Percentiles rank a stretch among this genome's conserved stretches.
Evolutionary conservation across 1,140 invertebrate species (phyloP).

Genomic region (Leptoteleia sp.): DNA sequence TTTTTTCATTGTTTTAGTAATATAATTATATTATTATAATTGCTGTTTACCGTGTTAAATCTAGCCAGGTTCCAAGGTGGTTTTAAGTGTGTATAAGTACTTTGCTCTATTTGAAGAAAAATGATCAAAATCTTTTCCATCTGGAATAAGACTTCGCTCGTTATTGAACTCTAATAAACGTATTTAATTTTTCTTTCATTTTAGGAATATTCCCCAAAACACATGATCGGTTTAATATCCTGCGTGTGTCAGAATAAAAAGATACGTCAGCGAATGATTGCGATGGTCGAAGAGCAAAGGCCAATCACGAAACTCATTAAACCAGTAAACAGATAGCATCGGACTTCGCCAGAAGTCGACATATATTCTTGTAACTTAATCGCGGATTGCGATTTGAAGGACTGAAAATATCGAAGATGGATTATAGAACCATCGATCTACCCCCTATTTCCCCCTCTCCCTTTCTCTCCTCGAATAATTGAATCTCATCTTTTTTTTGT

Average conservation of each 20-base stretch:
- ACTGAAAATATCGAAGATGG: slow-evolving; percentile 55
- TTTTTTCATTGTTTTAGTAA: too few relatives aligned
- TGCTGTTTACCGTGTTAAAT: too few relatives aligned
- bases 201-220: slow-evolving; percentile 93
- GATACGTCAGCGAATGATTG: slow-evolving; percentile 88
- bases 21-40: too few relatives aligned
- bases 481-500: slow-evolving; percentile 54
- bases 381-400: slow-evolving; percentile 33
- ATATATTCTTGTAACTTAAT: slow-evolving; percentile 56
- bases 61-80: too few relatives aligned
- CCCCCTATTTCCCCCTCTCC: too few relatives aligned
- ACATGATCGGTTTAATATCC: slow-evolving; percentile 91
- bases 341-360: slow-evolving; percentile 3
- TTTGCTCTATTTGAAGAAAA: too few relatives aligned
- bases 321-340: slow-evolving; percentile 62
- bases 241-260: slow-evolving; percentile 95
- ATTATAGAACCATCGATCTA: slow-evolving; percentile 38
- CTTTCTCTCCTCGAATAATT: neutral
- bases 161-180: too few relatives aligned
- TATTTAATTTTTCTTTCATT: too few relatives aligned
- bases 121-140: too few relatives aligned
- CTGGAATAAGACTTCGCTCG: too few relatives aligned
- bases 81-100: too few relatives aligned
- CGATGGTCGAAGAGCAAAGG: slow-evolving; percentile 85
- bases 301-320: slow-evolving; percentile 40